Evolutionary conservation across 2,113 vertebrate genomes (phyloP), one percentile per base, ranked within the genome.

Genomic region (Centropus unirufus): DNA sequence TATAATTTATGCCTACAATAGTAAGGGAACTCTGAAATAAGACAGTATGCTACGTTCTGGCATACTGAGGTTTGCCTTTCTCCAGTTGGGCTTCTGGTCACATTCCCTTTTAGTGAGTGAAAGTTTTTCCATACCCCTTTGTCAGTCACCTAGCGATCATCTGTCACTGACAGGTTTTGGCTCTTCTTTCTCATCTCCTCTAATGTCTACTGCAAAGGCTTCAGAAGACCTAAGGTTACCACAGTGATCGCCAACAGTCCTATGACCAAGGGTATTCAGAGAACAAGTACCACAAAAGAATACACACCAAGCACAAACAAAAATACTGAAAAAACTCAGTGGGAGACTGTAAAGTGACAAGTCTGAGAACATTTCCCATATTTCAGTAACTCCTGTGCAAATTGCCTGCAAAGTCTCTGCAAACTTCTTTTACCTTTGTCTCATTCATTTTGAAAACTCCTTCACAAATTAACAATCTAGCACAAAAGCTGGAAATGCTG

Each of bases 41-140:
- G 3, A 47, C 4, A 5, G 1, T 42, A 46, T 61, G 10, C 51
- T 57, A 26, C 0, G 27, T 44, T 44, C 34, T 3, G 4, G 26
- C 54, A 18, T 67, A 47, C 34, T 39, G 32, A 46, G 22, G n/a
- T 5, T 47, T 24, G 8, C 20, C 23, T 73, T 62, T 61, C 63
- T 66, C 75, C n/a, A 58, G 0, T 68, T 86, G 64, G n/a, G 11
- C 11, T 66, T 49, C 67, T 80, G 39, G 54, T 80, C 75, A 90
- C 32, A n/a, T 20, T 73, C 40, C 6, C 26, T 83, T 86, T 76
- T n/a, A 52, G 76, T 61, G 54, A 68, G 8, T 64, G 29, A 70
- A 63, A 42, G 62, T 32, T 84, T 68, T 84, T 26, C 70, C 79
- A 51, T 47, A 85, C 52, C 58, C 84, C 39, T 78, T 82, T 2